Percentiles rank a stretch among this genome's conserved stretches.
These are phyloP conservation scores for Ctenicera cuprea DNA, from an alignment of 2,888 invertebrate genomes.

Conservation along the genomic window DNA sequence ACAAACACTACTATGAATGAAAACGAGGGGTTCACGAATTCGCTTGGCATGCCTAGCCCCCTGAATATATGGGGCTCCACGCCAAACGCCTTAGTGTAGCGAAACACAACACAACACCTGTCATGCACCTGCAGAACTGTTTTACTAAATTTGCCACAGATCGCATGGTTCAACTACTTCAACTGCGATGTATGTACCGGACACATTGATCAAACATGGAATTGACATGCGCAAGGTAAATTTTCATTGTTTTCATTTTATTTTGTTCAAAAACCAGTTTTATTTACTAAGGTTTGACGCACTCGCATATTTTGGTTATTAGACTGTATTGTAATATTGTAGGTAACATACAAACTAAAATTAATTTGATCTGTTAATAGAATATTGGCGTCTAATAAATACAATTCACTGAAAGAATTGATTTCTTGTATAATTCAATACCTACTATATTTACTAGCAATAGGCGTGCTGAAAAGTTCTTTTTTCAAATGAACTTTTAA, in stretches of 20 bases:
- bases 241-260: slow-evolving; percentile 28
- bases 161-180: slow-evolving; percentile 54
- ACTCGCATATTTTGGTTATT: too few relatives aligned
- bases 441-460: too few relatives aligned
- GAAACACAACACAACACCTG: slow-evolving; percentile 49
- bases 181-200: slow-evolving; percentile 39
- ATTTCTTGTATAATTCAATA: too few relatives aligned
- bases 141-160: slow-evolving; percentile 45
- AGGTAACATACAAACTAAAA: too few relatives aligned
- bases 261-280: not conserved
- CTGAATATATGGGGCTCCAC: slow-evolving; percentile 43
- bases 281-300: too few relatives aligned
- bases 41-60: slow-evolving; percentile 55
- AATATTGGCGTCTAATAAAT: too few relatives aligned
- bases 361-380: too few relatives aligned
- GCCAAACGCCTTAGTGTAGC: slow-evolving; percentile 25
- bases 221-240: slow-evolving; percentile 63
- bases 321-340: too few relatives aligned
- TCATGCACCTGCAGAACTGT: slow-evolving; percentile 49
- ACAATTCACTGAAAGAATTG: too few relatives aligned
- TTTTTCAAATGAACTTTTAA: too few relatives aligned
- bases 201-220: slow-evolving; percentile 68
- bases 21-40: slow-evolving; percentile 36
- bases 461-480: too few relatives aligned
- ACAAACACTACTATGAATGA: slow-evolving; percentile 31